Conservation (phyloP, 2,113 vertebrate species). For the Syngnathoides biaculeatus region DNA sequence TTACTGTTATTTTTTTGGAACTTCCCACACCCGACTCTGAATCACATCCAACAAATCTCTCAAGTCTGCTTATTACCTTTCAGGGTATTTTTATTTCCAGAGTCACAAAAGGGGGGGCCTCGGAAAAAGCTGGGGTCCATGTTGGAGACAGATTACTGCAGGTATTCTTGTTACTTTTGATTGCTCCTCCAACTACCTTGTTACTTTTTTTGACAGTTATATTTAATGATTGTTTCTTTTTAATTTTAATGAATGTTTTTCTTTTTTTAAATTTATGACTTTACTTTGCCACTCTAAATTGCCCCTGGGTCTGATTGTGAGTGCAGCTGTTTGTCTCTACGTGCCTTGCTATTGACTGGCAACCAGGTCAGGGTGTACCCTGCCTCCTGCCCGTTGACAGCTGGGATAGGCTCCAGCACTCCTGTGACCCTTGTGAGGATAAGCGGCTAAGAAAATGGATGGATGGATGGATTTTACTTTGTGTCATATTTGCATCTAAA, state of each 20-base stretch:
- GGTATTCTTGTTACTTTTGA: constrained; percentile 46
- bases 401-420: too few species aligned
- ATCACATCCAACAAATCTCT: not conserved
- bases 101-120: constrained; percentile 69
- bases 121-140: constrained; percentile 71
- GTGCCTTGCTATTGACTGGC: too few species aligned
- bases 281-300: too few species aligned
- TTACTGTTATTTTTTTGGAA: not conserved
- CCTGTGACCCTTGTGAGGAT: too few species aligned
- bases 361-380: too few species aligned
- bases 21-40: not conserved
- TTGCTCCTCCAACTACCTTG: not conserved
- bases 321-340: too few species aligned
- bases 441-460: too few species aligned
- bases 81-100: constrained; percentile 73
- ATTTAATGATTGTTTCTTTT: not conserved
- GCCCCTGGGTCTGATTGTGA: too few species aligned
- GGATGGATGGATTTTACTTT: not conserved
- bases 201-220: not conserved
- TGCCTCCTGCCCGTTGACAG: too few species aligned
- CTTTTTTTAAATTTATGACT: not conserved
- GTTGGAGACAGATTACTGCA: constrained; percentile 72
- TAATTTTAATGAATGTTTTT: not conserved
- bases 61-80: constrained; percentile 18
- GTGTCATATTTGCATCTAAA: constrained; percentile 3